A percentile compares a stretch with the other conserved stretches of the same genome.
Evolutionary conservation across 2,113 vertebrate genomes (phyloP).

Genomic region (Gambusia affinis): DNA sequence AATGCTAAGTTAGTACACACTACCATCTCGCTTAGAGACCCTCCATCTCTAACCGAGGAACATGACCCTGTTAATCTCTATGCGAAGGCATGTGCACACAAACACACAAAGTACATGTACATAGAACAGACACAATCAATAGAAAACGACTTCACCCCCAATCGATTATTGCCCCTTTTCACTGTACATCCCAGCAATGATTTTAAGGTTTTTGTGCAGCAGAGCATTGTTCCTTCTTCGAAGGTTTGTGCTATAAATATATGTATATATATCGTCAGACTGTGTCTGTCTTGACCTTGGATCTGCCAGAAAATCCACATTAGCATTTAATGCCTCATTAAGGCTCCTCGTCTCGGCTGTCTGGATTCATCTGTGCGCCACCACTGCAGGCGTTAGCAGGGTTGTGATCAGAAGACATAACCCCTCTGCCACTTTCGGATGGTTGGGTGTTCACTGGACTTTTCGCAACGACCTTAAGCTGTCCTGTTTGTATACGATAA

Average conservation of each 20-base stretch:
- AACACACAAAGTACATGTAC: conserved; percentile 73
- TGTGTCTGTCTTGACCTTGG: conserved; percentile 61
- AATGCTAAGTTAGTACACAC: conserved; percentile 63
- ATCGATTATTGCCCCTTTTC: conserved; percentile 77
- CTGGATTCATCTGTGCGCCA: conserved; percentile 47
- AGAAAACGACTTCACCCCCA: conserved; percentile 70
- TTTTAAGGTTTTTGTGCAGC: conserved; percentile 79
- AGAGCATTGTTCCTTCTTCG: conserved; percentile 71
- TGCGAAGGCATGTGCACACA: conserved; percentile 70
- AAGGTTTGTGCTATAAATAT: conserved; percentile 78
- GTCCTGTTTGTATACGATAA: conserved; percentile 46
- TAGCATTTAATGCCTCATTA: conserved; percentile 68
- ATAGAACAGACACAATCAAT: conserved; percentile 73
- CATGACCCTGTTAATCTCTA: conserved; percentile 75
- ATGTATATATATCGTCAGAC: conserved; percentile 43
- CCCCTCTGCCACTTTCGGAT: conserved; percentile 30
- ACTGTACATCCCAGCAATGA: conserved; percentile 81
- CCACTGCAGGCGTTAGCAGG: conserved; percentile 34
- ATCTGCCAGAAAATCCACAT: conserved; percentile 62
- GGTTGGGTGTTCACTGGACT: conserved; percentile 23
- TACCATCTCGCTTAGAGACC: conserved; percentile 52
- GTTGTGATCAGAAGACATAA: conserved; percentile 45
- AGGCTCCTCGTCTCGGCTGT: conserved; percentile 52
- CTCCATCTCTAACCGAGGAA: conserved; percentile 54
- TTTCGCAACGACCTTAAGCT: conserved; percentile 48